phyloP scores from a whole-genome alignment of 2,113 vertebrate species.

The Pelmatolapia mariae region DNA sequence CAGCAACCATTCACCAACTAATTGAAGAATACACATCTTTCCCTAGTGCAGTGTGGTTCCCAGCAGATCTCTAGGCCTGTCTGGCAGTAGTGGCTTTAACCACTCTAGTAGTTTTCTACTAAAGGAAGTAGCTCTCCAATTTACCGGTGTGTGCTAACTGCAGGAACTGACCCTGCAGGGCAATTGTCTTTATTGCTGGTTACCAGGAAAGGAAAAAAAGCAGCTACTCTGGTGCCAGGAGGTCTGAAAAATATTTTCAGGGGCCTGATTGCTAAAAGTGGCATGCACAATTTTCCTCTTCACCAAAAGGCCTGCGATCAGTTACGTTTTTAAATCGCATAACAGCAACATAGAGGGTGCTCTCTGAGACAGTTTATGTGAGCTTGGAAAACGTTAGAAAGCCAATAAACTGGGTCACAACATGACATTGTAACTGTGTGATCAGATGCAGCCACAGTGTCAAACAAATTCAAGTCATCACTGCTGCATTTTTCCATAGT shows the following conservation, averaged over 20 bases:
- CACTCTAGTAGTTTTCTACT: background rate
- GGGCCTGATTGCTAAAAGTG: fast-evolving
- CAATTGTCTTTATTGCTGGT: fast-evolving
- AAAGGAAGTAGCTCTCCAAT: background rate
- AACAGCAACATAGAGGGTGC: background rate
- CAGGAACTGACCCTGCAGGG: background rate
- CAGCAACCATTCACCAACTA: background rate
- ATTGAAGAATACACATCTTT: background rate
- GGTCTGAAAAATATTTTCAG: background rate
- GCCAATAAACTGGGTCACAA: background rate
- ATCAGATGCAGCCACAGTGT: background rate
- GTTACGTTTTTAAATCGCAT: background rate
- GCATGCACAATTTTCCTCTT: background rate
- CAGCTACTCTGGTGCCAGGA: background rate
- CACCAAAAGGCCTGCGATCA: background rate
- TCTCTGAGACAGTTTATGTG: background rate
- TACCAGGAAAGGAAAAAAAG: background rate
- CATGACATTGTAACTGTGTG: background rate
- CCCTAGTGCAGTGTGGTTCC: fast-evolving
- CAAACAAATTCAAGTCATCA: background rate
- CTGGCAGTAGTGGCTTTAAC: background rate
- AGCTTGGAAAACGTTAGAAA: background rate
- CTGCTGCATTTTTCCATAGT: background rate
- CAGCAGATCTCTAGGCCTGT: background rate
- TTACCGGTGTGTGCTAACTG: fast-evolving